Conservation (phyloP, 2,888 invertebrate species). For the Hoplodrina ambigua region DNA sequence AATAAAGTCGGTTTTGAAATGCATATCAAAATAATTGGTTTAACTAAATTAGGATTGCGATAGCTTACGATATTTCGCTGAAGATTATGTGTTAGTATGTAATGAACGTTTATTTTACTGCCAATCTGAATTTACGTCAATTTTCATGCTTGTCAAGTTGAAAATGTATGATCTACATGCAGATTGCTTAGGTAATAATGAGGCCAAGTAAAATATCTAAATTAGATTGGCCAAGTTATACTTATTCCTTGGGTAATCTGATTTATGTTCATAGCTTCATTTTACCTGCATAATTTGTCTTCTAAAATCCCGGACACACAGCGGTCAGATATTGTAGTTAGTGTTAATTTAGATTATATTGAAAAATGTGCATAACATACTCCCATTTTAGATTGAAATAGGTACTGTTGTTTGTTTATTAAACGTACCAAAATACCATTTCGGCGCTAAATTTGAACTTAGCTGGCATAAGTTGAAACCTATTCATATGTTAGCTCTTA, state of each 20-base stretch:
- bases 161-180: conserved; percentile 36
- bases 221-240: conserved; percentile 16
- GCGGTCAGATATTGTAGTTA: no score
- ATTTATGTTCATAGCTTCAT: conserved; percentile 7
- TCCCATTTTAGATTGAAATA: no score
- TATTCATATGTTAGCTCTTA: no score
- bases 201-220: conserved; percentile 24
- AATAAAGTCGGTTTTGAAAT: conserved; percentile 60
- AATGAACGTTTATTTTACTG: conserved; percentile 49
- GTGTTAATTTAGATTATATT: no score
- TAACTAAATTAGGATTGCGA: conserved; percentile 49
- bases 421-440: no score
- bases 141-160: conserved; percentile 37
- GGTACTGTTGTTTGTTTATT: no score
- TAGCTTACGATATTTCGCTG: conserved; percentile 41
- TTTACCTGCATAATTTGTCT: neutral
- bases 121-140: conserved; percentile 42
- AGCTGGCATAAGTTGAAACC: no score
- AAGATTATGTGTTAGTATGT: conserved; percentile 52
- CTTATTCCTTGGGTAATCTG: conserved; percentile 4
- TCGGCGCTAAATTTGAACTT: no score
- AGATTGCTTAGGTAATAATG: conserved; percentile 10
- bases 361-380: no score
- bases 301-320: no score
- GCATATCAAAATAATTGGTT: conserved; percentile 60